Evolutionary conservation across 1,140 invertebrate species (phyloP).

Genomic region (Chironomus tepperi): DNA sequence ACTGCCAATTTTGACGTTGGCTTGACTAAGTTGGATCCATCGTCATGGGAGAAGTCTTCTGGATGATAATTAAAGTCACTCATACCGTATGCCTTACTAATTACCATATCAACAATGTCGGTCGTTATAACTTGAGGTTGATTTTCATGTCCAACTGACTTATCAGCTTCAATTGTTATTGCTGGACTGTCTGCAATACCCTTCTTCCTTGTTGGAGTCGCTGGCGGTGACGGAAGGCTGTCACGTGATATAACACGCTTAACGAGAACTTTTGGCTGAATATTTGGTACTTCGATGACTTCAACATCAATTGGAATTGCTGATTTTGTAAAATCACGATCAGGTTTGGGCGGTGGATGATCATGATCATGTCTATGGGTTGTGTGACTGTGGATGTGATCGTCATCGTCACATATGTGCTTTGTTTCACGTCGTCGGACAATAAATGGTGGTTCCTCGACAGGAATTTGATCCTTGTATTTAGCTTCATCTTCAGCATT

Average conservation of each 20-base stretch:
- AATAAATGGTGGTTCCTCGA: neutral
- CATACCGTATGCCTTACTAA: neutral
- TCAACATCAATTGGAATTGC: neutral
- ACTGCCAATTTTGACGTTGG: neutral
- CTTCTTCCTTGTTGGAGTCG: neutral
- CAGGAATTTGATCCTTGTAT: neutral
- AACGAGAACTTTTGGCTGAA: neutral
- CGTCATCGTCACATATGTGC: neutral
- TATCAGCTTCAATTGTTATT: neutral
- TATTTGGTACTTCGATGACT: neutral
- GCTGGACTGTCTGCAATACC: neutral
- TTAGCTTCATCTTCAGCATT: neutral
- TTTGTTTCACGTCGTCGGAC: neutral
- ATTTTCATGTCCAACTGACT: neutral
- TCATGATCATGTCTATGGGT: neutral
- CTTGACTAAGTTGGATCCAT: neutral
- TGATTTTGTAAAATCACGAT: neutral
- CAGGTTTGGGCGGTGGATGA: neutral
- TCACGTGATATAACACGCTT: neutral
- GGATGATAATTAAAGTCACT: slow-evolving; percentile 7
- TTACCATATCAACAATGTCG: neutral
- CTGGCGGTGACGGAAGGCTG: neutral
- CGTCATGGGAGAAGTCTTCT: neutral
- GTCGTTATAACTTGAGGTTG: neutral
- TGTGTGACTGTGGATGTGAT: neutral